Evolutionary conservation across 2,797 vertebrate genomes (phyloP), one percentile per base, ranked within the genome.

Genomic region (Capromys pilorides): DNA sequence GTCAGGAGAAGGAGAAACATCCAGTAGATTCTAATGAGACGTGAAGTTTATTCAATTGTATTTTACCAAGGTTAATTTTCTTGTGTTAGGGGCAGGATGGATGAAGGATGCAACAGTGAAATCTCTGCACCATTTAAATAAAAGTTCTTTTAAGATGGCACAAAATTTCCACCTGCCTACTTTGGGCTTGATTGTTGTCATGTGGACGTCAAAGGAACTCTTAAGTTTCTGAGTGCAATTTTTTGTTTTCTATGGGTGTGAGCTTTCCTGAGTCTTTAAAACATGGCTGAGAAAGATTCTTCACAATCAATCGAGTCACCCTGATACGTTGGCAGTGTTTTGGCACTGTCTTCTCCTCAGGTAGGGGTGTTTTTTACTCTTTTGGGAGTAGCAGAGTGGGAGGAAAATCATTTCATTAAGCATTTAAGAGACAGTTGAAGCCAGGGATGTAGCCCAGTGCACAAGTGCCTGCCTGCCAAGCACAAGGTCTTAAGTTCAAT

Each of bases 1-100:
- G 36, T 49, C 28, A 62, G n/a, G 4, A 5, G 19, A 59, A 62
- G 7, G 18, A 95, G 31, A 66, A 66, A 77, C 24, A 13, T 7
- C 39, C 21, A 10, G 28, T 28, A 84, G 80, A 86, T 79, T 88
- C n/a, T 67, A 94, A 66, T 36, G 93, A 86, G 41, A 49, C 57
- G 57, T 82, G 45, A 90, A 85, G n/a, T 66, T 93, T 79, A 80
- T 4, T 41, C 88, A 73, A 41, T 24, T 66, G 16, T 54, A 21
- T 59, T 93, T 93, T 79, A 41, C 24, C 12, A 69, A 79, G 10
- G 22, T 62, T 88, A 91, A 66, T 80, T 83, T 95, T 45, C 62
- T 83, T 82, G 21, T 80, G 64, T 71, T 84, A 94, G n/a, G 79
- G 31, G 14, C n/a, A 93, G 86, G 41, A 57, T 66, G 26, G 7